Percentiles rank a stretch among this genome's conserved stretches.
These are phyloP conservation scores for Dryocosmus kuriphilus DNA, from an alignment of 2,888 invertebrate genomes.

Conservation along the genomic window DNA sequence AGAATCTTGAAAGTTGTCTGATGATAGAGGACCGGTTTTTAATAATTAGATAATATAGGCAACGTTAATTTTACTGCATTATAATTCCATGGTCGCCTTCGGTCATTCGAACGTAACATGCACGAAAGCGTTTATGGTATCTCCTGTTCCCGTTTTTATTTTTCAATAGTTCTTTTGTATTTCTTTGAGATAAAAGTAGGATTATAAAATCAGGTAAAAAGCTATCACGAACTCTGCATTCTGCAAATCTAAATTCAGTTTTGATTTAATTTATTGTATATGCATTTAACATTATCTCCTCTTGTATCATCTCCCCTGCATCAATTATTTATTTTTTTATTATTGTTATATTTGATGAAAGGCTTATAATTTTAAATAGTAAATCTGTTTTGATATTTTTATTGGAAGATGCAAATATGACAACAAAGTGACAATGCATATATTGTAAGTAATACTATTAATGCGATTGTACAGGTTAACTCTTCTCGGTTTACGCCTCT, in stretches of 20 bases:
- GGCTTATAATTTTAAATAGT: too few species aligned
- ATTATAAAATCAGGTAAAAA: too few species aligned
- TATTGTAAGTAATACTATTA: background rate
- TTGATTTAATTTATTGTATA: too few species aligned
- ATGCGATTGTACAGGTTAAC: background rate
- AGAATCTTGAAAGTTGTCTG: background rate
- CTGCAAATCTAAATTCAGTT: too few species aligned
- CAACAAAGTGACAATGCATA: background rate
- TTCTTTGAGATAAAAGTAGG: background rate
- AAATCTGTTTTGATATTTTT: background rate
- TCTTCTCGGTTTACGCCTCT: background rate
- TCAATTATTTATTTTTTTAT: too few species aligned
- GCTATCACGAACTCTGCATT: too few species aligned
- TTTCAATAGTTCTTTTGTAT: background rate
- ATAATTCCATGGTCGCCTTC: slow-evolving; percentile 69
- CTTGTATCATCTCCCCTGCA: too few species aligned
- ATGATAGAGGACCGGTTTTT: slow-evolving; percentile 15
- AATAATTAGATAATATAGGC: slow-evolving; percentile 53
- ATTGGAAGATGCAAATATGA: background rate
- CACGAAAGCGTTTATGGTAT: slow-evolving; percentile 46
- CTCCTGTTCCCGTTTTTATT: background rate
- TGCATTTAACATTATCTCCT: too few species aligned
- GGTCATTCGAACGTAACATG: slow-evolving; percentile 54
- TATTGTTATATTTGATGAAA: too few species aligned
- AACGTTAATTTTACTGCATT: slow-evolving; percentile 75